Conservation (phyloP, 2,113 vertebrate genomes). For the Ascaphus truei region DNA sequence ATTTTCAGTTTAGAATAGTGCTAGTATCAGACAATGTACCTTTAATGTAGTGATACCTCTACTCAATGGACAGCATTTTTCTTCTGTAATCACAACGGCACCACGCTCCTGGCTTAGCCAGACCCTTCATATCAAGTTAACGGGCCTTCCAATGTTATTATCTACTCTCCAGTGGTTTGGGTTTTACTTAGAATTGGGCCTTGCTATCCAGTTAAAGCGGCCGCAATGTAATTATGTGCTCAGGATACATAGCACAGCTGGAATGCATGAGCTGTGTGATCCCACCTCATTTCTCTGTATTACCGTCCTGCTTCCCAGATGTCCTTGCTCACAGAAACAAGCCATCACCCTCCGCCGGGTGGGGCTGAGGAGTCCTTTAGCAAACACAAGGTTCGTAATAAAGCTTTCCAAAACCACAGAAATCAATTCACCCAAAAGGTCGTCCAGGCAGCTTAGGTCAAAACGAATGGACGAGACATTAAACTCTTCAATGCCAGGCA, state of each 20-base stretch:
- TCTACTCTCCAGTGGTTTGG: not conserved
- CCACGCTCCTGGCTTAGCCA: too few relatives aligned
- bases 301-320: slow-evolving; percentile 4
- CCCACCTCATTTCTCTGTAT: slow-evolving; percentile 5
- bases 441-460: slow-evolving; percentile 21
- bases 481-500: slow-evolving; percentile 7
- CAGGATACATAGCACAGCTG: slow-evolving; percentile 9
- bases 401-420: slow-evolving; percentile 12
- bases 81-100: too few relatives aligned
- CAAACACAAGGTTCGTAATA: slow-evolving; percentile 2
- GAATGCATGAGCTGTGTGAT: not conserved
- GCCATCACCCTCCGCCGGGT: not conserved
- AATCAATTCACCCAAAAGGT: slow-evolving; percentile 31
- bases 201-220: not conserved
- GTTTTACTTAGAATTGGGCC: too few relatives aligned
- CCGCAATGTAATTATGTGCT: slow-evolving; percentile 9
- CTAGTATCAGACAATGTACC: too few relatives aligned
- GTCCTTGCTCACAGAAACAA: slow-evolving; percentile 24
- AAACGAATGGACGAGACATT: slow-evolving; percentile 15
- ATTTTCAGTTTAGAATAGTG: too few relatives aligned
- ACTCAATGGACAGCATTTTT: too few relatives aligned
- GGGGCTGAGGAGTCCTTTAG: not conserved
- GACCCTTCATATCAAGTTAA: too few relatives aligned
- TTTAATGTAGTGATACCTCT: too few relatives aligned
- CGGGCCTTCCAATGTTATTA: not conserved